Evolutionary conservation across 2,113 vertebrate genomes (phyloP).

Genomic region (Phylloscopus trochilus): DNA sequence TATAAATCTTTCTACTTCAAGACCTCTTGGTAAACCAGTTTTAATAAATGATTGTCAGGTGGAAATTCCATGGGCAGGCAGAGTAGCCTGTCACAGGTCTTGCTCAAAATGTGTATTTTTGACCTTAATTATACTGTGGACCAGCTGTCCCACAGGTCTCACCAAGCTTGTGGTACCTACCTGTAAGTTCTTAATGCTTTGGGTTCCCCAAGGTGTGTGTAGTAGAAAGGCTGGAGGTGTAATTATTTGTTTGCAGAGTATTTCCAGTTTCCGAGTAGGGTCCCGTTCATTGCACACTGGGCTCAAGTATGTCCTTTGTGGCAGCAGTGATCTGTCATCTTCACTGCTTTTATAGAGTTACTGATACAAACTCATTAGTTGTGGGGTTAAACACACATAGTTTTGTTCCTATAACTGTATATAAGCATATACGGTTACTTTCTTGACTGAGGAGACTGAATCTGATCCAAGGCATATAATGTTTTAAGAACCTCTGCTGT

Average conservation of each 20-base stretch:
- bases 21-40: not conserved
- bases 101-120: not conserved
- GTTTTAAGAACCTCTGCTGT: not conserved
- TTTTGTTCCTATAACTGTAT: not conserved
- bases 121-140: not conserved
- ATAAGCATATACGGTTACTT: not conserved
- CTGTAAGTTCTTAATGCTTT: not conserved
- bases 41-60: not conserved
- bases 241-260: not conserved
- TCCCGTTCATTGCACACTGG: not conserved
- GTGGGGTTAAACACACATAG: not conserved
- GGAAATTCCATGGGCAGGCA: not conserved
- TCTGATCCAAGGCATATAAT: not conserved
- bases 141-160: not conserved
- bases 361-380: not conserved
- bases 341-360: not conserved
- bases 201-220: not conserved
- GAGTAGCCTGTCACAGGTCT: not conserved
- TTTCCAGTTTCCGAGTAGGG: not conserved
- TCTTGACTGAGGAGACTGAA: not conserved
- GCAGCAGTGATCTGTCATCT: not conserved
- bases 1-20: not conserved
- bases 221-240: not conserved
- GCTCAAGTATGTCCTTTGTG: not conserved
- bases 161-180: not conserved